A percentile compares a stretch with the other conserved stretches of the same genome.
phyloP scores from a whole-genome alignment of 2,113 vertebrate genomes.

The Bagarius yarrelli region DNA sequence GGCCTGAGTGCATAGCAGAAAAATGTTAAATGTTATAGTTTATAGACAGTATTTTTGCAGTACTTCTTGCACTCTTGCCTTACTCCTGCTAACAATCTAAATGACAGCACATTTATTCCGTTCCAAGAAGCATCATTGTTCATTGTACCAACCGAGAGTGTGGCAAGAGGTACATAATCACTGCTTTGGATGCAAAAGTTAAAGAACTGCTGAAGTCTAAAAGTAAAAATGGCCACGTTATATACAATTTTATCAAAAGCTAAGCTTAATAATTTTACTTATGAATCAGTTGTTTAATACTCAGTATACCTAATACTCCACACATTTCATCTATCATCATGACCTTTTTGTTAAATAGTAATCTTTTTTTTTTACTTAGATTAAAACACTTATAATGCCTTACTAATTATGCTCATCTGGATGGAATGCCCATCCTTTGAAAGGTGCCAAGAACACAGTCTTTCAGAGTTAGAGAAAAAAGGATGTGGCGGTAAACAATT shows the following conservation, averaged over 20 bases:
- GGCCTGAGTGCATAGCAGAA: slow-evolving; percentile 12
- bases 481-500: too few relatives aligned
- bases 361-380: not conserved
- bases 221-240: not conserved
- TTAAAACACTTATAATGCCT: not conserved
- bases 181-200: slow-evolving; percentile 8
- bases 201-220: not conserved
- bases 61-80: not conserved
- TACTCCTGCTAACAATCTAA: not conserved
- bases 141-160: slow-evolving; percentile 9
- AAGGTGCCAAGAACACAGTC: not conserved
- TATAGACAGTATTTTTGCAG: not conserved
- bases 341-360: not conserved
- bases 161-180: slow-evolving; percentile 7
- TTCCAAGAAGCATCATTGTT: not conserved
- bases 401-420: not conserved
- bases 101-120: not conserved
- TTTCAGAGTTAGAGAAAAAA: not conserved
- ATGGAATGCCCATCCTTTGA: not conserved
- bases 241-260: not conserved
- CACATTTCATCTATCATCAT: not conserved
- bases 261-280: not conserved
- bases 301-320: not conserved
- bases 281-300: not conserved
- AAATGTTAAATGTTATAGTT: slow-evolving; percentile 33